Conservation (phyloP, 2,888 invertebrate species). For the Thereva unica region DNA sequence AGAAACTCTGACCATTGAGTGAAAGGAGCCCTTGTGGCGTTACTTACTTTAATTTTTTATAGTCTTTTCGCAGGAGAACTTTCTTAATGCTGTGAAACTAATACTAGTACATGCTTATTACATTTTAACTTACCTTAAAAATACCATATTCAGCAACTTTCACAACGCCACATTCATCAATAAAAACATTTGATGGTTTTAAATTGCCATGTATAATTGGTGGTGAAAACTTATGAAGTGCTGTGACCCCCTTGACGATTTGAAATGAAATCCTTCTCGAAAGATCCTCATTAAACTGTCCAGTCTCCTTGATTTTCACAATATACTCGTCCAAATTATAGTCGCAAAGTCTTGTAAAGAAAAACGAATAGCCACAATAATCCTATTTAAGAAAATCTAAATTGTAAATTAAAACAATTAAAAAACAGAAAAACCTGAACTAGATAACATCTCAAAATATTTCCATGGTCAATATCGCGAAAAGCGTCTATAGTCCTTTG, state of each 20-base stretch:
- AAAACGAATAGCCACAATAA: constrained; percentile 45
- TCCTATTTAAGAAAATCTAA: constrained; percentile 44
- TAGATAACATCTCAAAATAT: constrained; percentile 27
- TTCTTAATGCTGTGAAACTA: background rate
- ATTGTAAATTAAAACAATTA: background rate
- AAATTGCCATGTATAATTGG: constrained; percentile 58
- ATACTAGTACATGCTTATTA: background rate
- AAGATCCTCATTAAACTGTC: constrained; percentile 9
- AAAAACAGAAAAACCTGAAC: constrained; percentile 5
- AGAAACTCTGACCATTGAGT: too few relatives aligned
- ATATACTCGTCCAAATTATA: constrained; percentile 56
- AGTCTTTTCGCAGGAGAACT: too few relatives aligned
- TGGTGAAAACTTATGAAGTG: constrained; percentile 51
- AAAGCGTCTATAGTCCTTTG: constrained; percentile 31
- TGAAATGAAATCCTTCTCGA: constrained; percentile 39
- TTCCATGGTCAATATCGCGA: constrained; percentile 32
- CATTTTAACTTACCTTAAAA: constrained; percentile 49
- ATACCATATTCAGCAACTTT: constrained; percentile 58
- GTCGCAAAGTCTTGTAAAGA: constrained; percentile 55
- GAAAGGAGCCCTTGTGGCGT: too few relatives aligned
- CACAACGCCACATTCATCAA: constrained; percentile 54
- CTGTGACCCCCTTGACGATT: constrained; percentile 49
- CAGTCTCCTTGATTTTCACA: constrained; percentile 42
- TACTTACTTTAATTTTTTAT: too few relatives aligned
- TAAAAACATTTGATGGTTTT: constrained; percentile 58